Evolutionary conservation across 2,797 vertebrate species (phyloP), one percentile per base, ranked within the genome.

Genomic region (Hydrocynus forskahlii): DNA sequence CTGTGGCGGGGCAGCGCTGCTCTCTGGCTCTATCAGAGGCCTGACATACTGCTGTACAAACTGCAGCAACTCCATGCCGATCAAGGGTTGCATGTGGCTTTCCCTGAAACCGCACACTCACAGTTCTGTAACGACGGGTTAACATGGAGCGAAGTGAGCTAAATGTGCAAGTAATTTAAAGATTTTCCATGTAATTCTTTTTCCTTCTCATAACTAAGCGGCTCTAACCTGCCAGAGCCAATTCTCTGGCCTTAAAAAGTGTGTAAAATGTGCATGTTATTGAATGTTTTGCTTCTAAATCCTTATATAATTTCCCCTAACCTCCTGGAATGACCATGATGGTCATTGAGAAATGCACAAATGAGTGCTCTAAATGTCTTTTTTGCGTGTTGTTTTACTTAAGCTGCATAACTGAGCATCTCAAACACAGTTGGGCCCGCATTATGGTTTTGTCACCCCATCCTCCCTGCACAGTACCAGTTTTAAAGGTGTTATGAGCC

Each of bases 11-110:
- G 8, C 55, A 35, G 63, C 45, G 6, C 55, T 52, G 8, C 43
- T 68, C 54, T 81, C 40, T 73, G 43, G 55, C 73, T 80, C 62
- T 68, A 70, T 78, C 76, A 67, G 16, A 43, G 50, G 54, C 19
- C 19, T 66, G 62, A 52, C 38, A 23, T 25, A 43, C 35, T 40
- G 64, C 64, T 43, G 16, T 67, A 14, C 2, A 7, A 52, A 48
- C 57, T 45, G 38, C 75, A 63, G n/a, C 52, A 35, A 40, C 64
- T 70, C 76, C 40, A 43, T 1, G 19, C 40, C 16, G 40, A n/a
- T 19, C 5, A 21, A 21, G 23, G 43, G 5, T 43, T 55, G 4
- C n/a, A 2, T 38, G 19, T 25, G 55, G 25, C 19, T 72, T 64
- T 45, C 68, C n/a, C 8, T 2, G 13, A 50, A 45, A 13, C 43